Conservation (phyloP, 2,888 invertebrate genomes). For the Lobophora halterata region DNA sequence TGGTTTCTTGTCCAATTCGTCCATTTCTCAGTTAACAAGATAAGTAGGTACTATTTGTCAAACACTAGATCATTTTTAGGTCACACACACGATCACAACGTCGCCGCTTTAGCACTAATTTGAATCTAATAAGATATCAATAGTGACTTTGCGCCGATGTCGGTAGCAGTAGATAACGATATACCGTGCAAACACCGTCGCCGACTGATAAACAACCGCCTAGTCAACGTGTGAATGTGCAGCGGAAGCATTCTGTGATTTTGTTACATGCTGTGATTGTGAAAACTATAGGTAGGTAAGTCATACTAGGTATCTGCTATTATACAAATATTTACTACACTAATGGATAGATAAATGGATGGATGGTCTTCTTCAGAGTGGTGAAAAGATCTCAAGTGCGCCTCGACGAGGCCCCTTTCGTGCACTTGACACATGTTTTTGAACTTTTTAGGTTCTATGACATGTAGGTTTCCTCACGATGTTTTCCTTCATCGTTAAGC, state of each 20-base stretch:
- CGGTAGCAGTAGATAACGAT: slow-evolving; percentile 28
- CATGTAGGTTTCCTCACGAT: too few species aligned
- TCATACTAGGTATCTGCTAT: too few species aligned
- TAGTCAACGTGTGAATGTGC: slow-evolving; percentile 8
- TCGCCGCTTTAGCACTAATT: slow-evolving; percentile 39
- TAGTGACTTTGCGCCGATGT: slow-evolving; percentile 20
- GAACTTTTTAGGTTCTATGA: too few species aligned
- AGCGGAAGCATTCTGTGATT: slow-evolving; percentile 3
- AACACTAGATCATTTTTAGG: slow-evolving; percentile 20
- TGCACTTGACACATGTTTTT: too few species aligned
- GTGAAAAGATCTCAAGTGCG: too few species aligned
- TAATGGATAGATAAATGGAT: too few species aligned
- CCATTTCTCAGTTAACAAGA: slow-evolving; percentile 39
- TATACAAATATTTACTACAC: too few species aligned
- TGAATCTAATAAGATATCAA: slow-evolving; percentile 42
- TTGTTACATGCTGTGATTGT: neutral
- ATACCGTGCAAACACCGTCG: slow-evolving; percentile 8
- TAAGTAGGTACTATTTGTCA: neutral
- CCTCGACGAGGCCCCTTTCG: too few species aligned
- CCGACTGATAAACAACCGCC: slow-evolving; percentile 15
- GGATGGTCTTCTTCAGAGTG: too few species aligned
- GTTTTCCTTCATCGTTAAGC: too few species aligned
- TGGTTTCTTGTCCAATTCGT: slow-evolving; percentile 53
- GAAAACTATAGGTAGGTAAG: too few species aligned
- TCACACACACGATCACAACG: slow-evolving; percentile 19